Conservation (phyloP, 2,888 invertebrate genomes). For the Chrysina gloriosa region DNA sequence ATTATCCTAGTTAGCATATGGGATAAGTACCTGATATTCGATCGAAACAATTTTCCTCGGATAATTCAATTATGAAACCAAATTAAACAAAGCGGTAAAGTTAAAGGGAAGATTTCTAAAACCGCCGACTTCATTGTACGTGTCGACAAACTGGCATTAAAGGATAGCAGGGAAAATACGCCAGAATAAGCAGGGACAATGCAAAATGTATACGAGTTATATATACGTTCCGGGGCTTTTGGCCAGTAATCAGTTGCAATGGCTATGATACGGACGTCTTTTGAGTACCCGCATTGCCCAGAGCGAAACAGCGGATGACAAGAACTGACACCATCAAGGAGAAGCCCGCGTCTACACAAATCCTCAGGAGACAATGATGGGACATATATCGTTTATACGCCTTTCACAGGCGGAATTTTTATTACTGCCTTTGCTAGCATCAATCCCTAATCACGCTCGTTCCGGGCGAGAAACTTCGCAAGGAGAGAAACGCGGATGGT, state of each 20-base stretch:
- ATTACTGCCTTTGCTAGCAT: constrained; percentile 40
- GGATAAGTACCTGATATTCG: too few relatives aligned
- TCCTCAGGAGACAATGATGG: constrained; percentile 40
- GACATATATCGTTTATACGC: constrained; percentile 37
- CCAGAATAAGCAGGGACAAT: constrained; percentile 32
- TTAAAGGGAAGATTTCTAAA: too few relatives aligned
- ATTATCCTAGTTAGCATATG: too few relatives aligned
- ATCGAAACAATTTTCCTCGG: too few relatives aligned
- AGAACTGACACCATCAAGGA: constrained; percentile 47
- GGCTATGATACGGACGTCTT: constrained; percentile 47
- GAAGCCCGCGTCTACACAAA: constrained; percentile 37
- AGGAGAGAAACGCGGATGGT: neutral
- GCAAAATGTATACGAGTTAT: constrained; percentile 38
- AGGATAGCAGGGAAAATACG: constrained; percentile 17
- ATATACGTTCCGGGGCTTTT: constrained; percentile 12
- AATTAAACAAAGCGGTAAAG: too few relatives aligned
- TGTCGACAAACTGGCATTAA: constrained; percentile 18
- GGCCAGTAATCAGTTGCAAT: constrained; percentile 48
- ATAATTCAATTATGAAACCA: too few relatives aligned
- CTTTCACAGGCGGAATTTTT: constrained; percentile 40
- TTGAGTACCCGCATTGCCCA: constrained; percentile 52
- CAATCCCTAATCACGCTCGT: constrained; percentile 37
- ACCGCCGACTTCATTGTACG: neutral
- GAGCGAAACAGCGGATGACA: constrained; percentile 47
- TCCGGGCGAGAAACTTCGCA: neutral